A percentile compares a stretch with the other conserved stretches of the same genome.
These are phyloP conservation scores for Sylvia atricapilla DNA, from an alignment of 2,113 vertebrate genomes.

Conservation along the genomic window DNA sequence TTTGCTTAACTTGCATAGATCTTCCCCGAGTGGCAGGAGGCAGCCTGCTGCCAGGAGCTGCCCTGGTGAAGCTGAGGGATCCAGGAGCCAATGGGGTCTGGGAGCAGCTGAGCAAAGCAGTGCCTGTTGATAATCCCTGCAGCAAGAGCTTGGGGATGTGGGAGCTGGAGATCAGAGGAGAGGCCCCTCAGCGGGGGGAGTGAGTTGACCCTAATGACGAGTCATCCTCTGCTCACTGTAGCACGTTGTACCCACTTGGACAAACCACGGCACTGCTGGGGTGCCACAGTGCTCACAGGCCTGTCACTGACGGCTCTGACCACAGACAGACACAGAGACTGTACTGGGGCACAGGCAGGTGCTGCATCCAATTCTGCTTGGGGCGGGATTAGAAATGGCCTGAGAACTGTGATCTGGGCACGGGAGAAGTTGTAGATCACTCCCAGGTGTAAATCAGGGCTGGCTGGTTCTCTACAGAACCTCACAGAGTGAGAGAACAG, in stretches of 20 bases:
- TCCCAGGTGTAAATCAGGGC: not conserved
- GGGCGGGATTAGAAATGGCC: not conserved
- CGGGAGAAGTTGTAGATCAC: not conserved
- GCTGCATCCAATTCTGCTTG: not conserved
- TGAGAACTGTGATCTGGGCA: accelerated
- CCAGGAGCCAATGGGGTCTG: accelerated
- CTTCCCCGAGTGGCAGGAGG: accelerated
- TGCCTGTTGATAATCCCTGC: no score
- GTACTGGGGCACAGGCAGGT: not conserved
- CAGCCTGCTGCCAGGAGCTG: not conserved
- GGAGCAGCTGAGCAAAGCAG: not conserved
- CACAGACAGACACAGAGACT: accelerated
- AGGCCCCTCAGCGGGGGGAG: not conserved
- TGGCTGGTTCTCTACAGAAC: not conserved
- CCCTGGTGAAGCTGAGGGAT: not conserved
- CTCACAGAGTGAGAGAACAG: not conserved
- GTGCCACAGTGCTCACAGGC: accelerated
- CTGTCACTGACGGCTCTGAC: accelerated
- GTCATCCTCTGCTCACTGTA: accelerated
- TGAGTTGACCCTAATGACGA: not conserved
- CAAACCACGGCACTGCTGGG: not conserved
- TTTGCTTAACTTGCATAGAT: not conserved
- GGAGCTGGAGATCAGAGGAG: not conserved
- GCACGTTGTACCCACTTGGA: accelerated
- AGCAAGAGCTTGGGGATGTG: not conserved